A percentile compares a stretch with the other conserved stretches of the same genome.
These are phyloP conservation scores for Brachyopa scutellaris DNA, from an alignment of 2,888 invertebrate genomes.

Conservation along the genomic window DNA sequence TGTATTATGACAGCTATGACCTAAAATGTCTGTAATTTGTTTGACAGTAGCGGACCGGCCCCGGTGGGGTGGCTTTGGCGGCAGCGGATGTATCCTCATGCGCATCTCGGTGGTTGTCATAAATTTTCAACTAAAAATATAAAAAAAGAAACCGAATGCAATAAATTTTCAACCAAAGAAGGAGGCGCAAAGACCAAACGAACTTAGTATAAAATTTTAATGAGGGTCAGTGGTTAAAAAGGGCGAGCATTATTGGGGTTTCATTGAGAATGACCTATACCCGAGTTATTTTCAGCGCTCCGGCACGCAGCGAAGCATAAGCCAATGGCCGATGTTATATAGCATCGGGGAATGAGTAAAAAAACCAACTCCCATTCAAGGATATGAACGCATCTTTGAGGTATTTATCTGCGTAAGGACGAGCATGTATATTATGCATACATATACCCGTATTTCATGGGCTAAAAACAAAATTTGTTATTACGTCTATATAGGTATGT, in stretches of 20 bases:
- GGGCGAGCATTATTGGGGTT: conserved; percentile 67
- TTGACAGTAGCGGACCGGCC: neutral
- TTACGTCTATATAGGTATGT: conserved; percentile 45
- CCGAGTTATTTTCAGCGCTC: conserved; percentile 58
- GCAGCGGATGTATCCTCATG: conserved; percentile 31
- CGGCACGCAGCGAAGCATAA: conserved; percentile 32
- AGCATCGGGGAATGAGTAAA: neutral
- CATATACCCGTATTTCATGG: conserved; percentile 54
- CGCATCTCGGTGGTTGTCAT: conserved; percentile 48
- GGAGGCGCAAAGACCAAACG: neutral
- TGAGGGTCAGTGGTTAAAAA: conserved; percentile 70
- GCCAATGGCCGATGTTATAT: conserved; percentile 5
- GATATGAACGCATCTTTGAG: conserved; percentile 45
- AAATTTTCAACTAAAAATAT: conserved; percentile 38
- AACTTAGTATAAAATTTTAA: conserved; percentile 66
- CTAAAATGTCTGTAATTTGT: conserved; percentile 47
- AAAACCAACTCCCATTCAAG: neutral
- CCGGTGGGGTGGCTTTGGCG: neutral
- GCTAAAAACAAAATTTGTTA: conserved; percentile 39
- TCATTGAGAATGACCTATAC: conserved; percentile 65
- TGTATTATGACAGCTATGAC: conserved; percentile 28
- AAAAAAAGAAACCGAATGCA: conserved; percentile 46
- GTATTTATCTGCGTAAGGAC: conserved; percentile 26
- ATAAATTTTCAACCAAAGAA: conserved; percentile 38
- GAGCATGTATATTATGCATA: conserved; percentile 1